Conservation (phyloP, 2,113 vertebrate genomes). For the Oreamnos americanus region DNA sequence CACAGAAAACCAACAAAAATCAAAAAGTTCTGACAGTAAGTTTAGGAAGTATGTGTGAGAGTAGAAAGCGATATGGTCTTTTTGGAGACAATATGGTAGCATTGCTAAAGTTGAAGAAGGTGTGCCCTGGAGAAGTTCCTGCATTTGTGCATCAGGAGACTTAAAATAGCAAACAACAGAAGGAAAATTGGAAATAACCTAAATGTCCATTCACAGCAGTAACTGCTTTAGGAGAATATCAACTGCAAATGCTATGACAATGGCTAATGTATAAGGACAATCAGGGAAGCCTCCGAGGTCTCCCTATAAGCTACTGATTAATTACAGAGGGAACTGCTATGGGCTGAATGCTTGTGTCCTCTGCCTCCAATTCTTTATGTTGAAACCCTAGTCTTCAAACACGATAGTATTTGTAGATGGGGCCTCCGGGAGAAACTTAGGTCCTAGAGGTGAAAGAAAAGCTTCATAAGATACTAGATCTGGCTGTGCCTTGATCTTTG, state of each 20-base stretch:
- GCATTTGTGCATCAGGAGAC: neutral
- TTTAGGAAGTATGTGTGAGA: neutral
- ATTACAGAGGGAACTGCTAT: neutral
- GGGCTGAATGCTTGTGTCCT: neutral
- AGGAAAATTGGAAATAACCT: neutral
- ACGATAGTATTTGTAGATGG: too few relatives aligned
- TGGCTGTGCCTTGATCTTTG: neutral
- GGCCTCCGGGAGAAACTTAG: neutral
- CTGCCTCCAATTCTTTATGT: neutral
- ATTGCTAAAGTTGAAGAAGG: neutral
- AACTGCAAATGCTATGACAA: neutral
- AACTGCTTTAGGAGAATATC: neutral
- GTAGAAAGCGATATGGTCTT: neutral
- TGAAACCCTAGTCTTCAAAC: neutral
- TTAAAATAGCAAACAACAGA: neutral
- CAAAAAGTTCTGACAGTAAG: neutral
- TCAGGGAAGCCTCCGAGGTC: neutral
- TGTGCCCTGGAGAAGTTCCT: neutral
- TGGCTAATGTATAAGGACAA: neutral
- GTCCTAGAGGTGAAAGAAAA: neutral
- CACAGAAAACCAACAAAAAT: neutral
- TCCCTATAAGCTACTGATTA: neutral
- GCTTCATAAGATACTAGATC: neutral
- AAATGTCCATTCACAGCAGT: too few relatives aligned
- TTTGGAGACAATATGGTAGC: neutral